phyloP scores from a whole-genome alignment of 1,140 invertebrate species.

The Hormaphis cornu region DNA sequence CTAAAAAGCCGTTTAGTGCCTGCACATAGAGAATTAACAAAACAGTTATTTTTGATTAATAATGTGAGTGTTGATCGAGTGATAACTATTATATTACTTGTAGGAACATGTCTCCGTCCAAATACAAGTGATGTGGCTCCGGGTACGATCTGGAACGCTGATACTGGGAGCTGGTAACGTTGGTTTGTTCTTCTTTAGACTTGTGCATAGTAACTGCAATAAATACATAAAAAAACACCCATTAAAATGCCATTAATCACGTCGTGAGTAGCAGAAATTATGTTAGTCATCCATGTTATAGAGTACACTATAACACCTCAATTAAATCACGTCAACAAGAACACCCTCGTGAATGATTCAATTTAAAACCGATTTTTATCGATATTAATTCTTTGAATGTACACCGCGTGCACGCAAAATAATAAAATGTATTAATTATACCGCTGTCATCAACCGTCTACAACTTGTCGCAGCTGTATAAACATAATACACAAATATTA shows the following conservation, averaged over 20 bases:
- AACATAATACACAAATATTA: no score
- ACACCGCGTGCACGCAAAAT: no score
- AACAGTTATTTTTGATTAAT: not conserved
- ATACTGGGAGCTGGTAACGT: constrained; percentile 45
- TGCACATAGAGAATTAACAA: constrained; percentile 45
- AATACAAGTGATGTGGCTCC: constrained; percentile 74
- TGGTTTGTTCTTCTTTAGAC: constrained; percentile 67
- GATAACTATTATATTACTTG: constrained; percentile 59
- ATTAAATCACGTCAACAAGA: constrained; percentile 15
- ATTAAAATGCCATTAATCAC: constrained; percentile 24
- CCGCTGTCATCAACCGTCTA: no score
- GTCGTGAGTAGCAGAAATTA: not conserved
- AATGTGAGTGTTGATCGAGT: no score
- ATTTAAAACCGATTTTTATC: constrained; percentile 13
- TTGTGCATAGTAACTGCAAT: constrained; percentile 86
- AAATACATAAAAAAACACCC: constrained; percentile 40
- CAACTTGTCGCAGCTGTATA: no score
- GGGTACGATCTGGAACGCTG: constrained; percentile 60
- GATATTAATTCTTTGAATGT: no score
- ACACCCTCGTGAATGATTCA: constrained; percentile 18
- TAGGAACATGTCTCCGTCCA: constrained; percentile 89
- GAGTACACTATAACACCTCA: not conserved
- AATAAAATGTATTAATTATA: no score
- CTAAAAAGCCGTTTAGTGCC: constrained; percentile 97
- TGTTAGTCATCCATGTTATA: constrained; percentile 18